Evolutionary conservation across 2,113 vertebrate species (phyloP), one percentile per base, ranked within the genome.

Genomic region (Meriones unguiculatus): DNA sequence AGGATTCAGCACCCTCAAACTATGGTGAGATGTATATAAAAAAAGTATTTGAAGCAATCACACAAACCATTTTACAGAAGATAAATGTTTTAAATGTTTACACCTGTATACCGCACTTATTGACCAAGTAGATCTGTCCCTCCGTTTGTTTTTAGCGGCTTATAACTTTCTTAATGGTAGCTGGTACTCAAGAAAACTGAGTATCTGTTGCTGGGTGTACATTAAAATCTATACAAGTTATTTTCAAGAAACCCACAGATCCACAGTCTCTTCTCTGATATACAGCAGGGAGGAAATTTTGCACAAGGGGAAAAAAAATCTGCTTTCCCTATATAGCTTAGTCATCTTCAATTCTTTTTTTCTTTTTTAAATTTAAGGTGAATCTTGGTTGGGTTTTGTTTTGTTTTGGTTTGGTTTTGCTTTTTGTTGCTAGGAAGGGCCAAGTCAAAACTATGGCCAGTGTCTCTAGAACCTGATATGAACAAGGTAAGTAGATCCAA

Each of bases 391-490:
- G 30, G 50, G 30, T 46, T 87, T 87, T 52, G 28, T 50, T 20
- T 81, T 28, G 15, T 57, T 38, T 38, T 46, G 46, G 46, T 46
- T 46, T 46, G 46, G 46, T 86, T 89, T 67, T 35, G 13, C 65
- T 91, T 89, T 46, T 57, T 52, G 89, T 78, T 86, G 28, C 78
- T n/a, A 90, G 59, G 92, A 97, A 93, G 62, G 57, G 76, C 18
- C 84, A 52, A 46, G 2, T 30, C 86, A 87, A 75, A 89, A 17
- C 59, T n/a, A 5, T 12, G 84, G 64, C 77, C 50, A 87, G 4
- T 20, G 22, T 87, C 5, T 85, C 57, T 3, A 65, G 35, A 30
- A 35, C 70, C 41, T 25, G 11, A 64, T 38, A 6, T 62, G 70
- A 75, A 57, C 35, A 57, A 54, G 35, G 10, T 6, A 9, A 11